These are phyloP conservation scores for Atherinomorus stipes DNA, from an alignment of 2,113 vertebrate species.

Conservation along the genomic window DNA sequence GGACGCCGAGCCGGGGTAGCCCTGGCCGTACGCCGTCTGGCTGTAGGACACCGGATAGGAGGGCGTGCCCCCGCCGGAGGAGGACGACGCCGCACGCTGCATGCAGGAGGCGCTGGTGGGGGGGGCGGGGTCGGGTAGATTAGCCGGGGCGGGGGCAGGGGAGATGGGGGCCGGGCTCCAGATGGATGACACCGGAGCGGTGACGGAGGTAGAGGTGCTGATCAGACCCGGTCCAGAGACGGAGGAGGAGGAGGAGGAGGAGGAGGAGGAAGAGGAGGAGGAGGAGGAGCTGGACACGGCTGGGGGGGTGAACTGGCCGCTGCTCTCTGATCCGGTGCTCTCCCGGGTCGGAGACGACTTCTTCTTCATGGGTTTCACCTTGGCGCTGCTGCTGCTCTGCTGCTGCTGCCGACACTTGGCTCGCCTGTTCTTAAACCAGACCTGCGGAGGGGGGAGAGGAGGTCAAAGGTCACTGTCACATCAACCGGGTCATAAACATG, in stretches of 20 bases:
- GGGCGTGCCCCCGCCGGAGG: constrained; percentile 60
- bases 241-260: constrained; percentile 66
- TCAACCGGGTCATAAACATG: not conserved
- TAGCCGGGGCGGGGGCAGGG: constrained; percentile 84
- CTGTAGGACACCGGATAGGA: constrained; percentile 92
- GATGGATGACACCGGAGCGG: constrained; percentile 90
- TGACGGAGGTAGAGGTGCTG: constrained; percentile 83
- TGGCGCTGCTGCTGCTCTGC: constrained; percentile 87
- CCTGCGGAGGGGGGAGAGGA: constrained; percentile 78
- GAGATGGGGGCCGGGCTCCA: constrained; percentile 98
- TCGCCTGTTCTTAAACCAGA: constrained; percentile 96
- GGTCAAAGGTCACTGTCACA: constrained; percentile 32
- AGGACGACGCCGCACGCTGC: constrained; percentile 86
- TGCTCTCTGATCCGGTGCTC: constrained; percentile 94
- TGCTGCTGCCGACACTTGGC: constrained; percentile 92
- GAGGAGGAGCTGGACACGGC: constrained; percentile 88
- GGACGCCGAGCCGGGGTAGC: constrained; percentile 85
- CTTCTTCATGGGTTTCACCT: constrained; percentile 93
- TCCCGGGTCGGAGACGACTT: constrained; percentile 91
- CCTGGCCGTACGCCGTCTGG: constrained; percentile 91
- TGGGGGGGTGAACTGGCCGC: constrained; percentile 94
- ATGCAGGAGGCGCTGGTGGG: constrained; percentile 91
- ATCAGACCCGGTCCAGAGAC: constrained; percentile 64
- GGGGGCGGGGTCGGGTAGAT: constrained; percentile 84
- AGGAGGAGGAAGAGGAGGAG: constrained; percentile 81